phyloP scores from a whole-genome alignment of 2,797 vertebrate species.

The Coranthus polyacanthus region DNA sequence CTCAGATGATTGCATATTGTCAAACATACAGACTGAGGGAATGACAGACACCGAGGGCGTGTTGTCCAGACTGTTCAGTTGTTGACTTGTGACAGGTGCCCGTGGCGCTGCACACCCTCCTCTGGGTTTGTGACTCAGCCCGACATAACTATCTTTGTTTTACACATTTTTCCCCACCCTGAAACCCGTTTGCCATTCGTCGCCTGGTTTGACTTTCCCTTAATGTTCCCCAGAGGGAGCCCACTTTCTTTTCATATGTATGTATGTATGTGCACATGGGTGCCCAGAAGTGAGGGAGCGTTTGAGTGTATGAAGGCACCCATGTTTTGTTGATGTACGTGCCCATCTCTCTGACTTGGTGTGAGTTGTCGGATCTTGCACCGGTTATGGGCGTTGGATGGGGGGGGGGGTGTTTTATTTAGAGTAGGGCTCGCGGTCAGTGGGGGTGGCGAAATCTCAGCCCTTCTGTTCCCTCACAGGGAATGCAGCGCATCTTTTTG shows the following conservation, averaged over 20 bases:
- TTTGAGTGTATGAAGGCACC: constrained; percentile 11
- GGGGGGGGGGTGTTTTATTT: constrained; percentile 54
- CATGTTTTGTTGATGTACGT: constrained; percentile 14
- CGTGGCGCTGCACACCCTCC: constrained; percentile 36
- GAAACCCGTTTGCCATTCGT: constrained; percentile 36
- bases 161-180: constrained; percentile 28
- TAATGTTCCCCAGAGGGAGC: constrained; percentile 49
- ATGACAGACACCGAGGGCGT: constrained; percentile 29
- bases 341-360: constrained; percentile 29
- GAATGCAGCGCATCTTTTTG: constrained; percentile 33
- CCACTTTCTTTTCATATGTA: constrained; percentile 11
- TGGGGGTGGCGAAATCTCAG: constrained; percentile 25
- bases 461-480: constrained; percentile 36
- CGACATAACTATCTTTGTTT: constrained; percentile 45
- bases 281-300: not conserved
- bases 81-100: constrained; percentile 50
- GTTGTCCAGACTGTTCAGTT: constrained; percentile 59
- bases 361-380: constrained; percentile 28
- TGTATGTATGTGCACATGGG: not conserved
- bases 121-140: constrained; percentile 46
- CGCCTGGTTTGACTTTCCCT: constrained; percentile 55
- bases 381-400: constrained; percentile 22
- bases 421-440: constrained; percentile 44
- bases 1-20: not conserved
- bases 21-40: constrained; percentile 7